Conservation (phyloP, 2,113 vertebrate species). For the Nothobranchius kuhntae region DNA sequence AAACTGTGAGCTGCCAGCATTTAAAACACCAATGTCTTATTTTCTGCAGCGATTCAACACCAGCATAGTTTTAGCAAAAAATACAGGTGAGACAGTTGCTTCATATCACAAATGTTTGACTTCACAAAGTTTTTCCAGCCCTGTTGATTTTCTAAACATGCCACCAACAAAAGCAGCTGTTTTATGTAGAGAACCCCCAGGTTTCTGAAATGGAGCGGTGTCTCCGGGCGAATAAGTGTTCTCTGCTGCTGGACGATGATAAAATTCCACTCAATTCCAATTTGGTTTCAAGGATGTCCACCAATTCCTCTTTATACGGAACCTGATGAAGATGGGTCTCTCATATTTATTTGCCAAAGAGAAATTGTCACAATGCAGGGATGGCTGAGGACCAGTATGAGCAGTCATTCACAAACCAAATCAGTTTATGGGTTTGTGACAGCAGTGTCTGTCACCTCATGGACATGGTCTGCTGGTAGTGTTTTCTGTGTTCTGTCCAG, state of each 20-base stretch:
- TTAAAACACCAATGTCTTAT: neutral
- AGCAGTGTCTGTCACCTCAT: too few species aligned
- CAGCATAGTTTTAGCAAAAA: neutral
- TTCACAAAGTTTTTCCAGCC: too few species aligned
- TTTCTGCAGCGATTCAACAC: neutral
- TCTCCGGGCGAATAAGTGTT: neutral
- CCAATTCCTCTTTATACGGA: neutral
- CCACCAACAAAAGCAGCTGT: neutral
- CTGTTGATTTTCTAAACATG: too few species aligned
- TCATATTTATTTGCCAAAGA: neutral
- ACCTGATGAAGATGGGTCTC: neutral
- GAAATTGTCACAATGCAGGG: neutral
- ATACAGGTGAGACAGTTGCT: neutral
- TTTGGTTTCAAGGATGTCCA: neutral
- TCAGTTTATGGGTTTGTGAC: neutral
- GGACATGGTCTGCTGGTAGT: too few species aligned
- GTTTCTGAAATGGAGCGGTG: neutral
- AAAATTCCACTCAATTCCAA: neutral
- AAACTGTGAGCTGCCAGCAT: neutral
- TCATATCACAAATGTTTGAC: too few species aligned
- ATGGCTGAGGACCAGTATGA: too few species aligned
- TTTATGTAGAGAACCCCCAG: neutral
- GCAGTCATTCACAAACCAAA: neutral
- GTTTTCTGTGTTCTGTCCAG: too few species aligned
- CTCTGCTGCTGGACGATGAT: slow-evolving; percentile 4